Evolutionary conservation across 2,888 invertebrate species (phyloP).

Genomic region (Melieria omissa): DNA sequence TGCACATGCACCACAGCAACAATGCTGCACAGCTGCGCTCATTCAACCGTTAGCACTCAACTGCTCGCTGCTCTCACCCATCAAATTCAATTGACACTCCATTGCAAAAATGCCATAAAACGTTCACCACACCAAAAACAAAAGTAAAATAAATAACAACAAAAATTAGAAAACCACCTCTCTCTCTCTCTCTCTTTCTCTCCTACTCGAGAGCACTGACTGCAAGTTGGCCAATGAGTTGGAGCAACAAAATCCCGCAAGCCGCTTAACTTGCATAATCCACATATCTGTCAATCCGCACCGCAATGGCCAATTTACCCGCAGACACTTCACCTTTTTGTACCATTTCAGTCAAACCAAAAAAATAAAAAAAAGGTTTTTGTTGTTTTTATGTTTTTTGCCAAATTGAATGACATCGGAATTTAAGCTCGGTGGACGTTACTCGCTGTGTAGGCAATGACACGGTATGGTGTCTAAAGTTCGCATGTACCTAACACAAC

Average conservation of each 20-base stretch:
- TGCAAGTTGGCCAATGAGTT: slow-evolving; percentile 1
- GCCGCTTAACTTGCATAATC: slow-evolving; percentile 62
- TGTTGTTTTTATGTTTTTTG: background rate
- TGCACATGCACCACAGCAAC: no score
- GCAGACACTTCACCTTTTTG: slow-evolving; percentile 55
- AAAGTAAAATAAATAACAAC: background rate
- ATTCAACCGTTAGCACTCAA: no score
- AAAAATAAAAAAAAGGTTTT: background rate
- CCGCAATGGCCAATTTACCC: slow-evolving; percentile 50
- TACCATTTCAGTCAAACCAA: no score
- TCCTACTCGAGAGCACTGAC: background rate
- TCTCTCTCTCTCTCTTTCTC: background rate
- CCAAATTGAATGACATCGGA: background rate
- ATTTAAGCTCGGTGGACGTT: background rate
- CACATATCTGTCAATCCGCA: slow-evolving; percentile 55
- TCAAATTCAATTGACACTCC: slow-evolving; percentile 28
- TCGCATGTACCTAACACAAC: no score
- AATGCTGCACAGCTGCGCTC: no score
- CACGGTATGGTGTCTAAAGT: no score
- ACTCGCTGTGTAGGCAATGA: no score
- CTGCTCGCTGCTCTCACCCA: no score
- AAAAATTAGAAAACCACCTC: background rate
- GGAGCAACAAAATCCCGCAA: slow-evolving; percentile 43
- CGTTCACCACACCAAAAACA: background rate
- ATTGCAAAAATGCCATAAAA: background rate